phyloP scores from a whole-genome alignment of 1,140 invertebrate species.

The Psilanteris sp. region DNA sequence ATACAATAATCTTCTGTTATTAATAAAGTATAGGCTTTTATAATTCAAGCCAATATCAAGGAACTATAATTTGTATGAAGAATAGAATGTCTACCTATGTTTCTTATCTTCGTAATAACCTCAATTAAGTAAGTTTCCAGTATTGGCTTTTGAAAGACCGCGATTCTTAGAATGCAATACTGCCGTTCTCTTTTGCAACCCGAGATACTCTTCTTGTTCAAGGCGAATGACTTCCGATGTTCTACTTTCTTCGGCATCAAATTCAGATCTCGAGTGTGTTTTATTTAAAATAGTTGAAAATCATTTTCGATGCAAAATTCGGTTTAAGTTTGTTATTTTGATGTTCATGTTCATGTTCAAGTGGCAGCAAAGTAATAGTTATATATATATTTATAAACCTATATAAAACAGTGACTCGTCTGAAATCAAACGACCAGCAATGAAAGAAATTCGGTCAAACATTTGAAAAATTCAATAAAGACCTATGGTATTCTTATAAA shows the following conservation, averaged over 20 bases:
- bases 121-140: constrained; percentile 37
- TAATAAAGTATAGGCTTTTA: background rate
- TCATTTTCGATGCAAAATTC: too few relatives aligned
- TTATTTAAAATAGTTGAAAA: constrained; percentile 5
- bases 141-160: constrained; percentile 12
- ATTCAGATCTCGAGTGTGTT: constrained; percentile 31
- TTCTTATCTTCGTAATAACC: constrained; percentile 16
- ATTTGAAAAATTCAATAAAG: too few relatives aligned
- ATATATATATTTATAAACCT: too few relatives aligned
- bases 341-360: too few relatives aligned
- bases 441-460: too few relatives aligned
- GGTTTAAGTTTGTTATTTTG: too few relatives aligned
- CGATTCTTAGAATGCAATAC: constrained; percentile 9
- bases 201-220: constrained; percentile 25
- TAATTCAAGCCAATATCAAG: background rate
- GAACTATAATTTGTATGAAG: constrained; percentile 1
- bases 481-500: too few relatives aligned
- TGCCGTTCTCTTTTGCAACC: constrained; percentile 6
- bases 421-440: too few relatives aligned
- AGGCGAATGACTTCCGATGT: constrained; percentile 40
- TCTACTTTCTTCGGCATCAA: constrained; percentile 34
- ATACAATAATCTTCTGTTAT: background rate
- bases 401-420: too few relatives aligned
- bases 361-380: too few relatives aligned
- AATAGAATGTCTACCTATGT: background rate